A percentile compares a stretch with the other conserved stretches of the same genome.
Conservation (phyloP, 1,140 invertebrate species). For the Mactra quadrangularis region DNA sequence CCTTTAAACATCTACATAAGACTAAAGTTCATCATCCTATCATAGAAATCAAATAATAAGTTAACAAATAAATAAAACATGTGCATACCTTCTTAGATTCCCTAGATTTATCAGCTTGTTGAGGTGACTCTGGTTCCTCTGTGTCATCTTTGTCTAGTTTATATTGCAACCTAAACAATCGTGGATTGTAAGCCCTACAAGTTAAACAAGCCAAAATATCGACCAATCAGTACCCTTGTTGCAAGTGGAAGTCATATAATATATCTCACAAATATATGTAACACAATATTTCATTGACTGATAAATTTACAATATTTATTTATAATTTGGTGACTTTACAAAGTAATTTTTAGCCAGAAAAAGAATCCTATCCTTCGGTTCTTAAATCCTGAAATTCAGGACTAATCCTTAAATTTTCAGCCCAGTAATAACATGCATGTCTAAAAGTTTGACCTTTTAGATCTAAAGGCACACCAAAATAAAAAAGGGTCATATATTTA, state of each 20-base stretch:
- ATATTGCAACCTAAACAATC: conserved; percentile 62
- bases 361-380: not conserved
- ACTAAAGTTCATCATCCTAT: too few relatives aligned
- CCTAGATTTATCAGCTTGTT: conserved; percentile 52
- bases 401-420: too few relatives aligned
- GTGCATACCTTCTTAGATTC: conserved; percentile 49
- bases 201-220: conserved; percentile 62
- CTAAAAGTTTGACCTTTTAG: too few relatives aligned
- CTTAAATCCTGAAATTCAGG: not conserved
- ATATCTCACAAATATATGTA: conserved; percentile 37
- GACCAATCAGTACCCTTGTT: conserved; percentile 33
- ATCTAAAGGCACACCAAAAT: too few relatives aligned
- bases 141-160: conserved; percentile 30
- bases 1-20: too few relatives aligned
- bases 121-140: conserved; percentile 37
- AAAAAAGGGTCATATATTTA: too few relatives aligned
- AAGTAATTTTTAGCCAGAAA: not conserved
- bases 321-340: not conserved
- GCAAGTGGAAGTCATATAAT: conserved; percentile 52
- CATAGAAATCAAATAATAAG: too few relatives aligned
- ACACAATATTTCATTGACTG: conserved; percentile 3
- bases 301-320: not conserved
- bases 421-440: too few relatives aligned
- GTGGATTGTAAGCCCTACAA: conserved; percentile 65
- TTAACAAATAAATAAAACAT: not conserved